Percentiles rank a stretch among this genome's conserved stretches.
phyloP scores from a whole-genome alignment of 2,888 invertebrate genomes.

The Hirtodrosophila duncani region DNA sequence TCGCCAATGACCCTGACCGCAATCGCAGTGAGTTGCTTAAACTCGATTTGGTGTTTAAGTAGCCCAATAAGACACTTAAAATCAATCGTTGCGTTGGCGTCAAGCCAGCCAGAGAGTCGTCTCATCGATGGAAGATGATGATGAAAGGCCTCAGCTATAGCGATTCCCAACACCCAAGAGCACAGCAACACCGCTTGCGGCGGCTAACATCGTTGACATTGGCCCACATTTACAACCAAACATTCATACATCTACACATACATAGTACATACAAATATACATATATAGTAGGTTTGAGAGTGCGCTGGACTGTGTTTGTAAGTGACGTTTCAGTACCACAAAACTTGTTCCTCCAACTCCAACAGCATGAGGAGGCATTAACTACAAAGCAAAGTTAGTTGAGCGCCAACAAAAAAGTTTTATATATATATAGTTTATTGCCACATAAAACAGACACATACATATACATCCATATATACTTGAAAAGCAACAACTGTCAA shows the following conservation, averaged over 20 bases:
- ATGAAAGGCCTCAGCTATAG: slow-evolving; percentile 43
- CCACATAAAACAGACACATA: slow-evolving; percentile 43
- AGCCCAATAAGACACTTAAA: slow-evolving; percentile 47
- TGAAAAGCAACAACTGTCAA: slow-evolving; percentile 22
- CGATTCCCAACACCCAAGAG: slow-evolving; percentile 71
- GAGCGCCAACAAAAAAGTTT: slow-evolving; percentile 34
- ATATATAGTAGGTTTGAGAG: too few species aligned
- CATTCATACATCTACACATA: slow-evolving; percentile 20
- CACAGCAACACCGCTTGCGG: slow-evolving; percentile 36
- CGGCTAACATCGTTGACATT: slow-evolving; percentile 64
- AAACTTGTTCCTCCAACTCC: slow-evolving; percentile 52
- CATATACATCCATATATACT: slow-evolving; percentile 10
- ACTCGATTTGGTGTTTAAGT: slow-evolving; percentile 27
- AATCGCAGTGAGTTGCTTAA: slow-evolving; percentile 42
- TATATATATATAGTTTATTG: slow-evolving; percentile 39
- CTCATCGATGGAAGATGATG: slow-evolving; percentile 35
- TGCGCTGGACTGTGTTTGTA: too few species aligned
- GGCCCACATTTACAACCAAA: slow-evolving; percentile 73
- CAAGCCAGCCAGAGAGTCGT: slow-evolving; percentile 29
- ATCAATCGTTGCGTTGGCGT: slow-evolving; percentile 57
- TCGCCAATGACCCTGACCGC: too few species aligned
- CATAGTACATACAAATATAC: slow-evolving; percentile 9
- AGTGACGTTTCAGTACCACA: slow-evolving; percentile 32
- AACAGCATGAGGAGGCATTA: slow-evolving; percentile 23
- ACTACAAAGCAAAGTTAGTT: slow-evolving; percentile 48